Base-by-base conservation (phyloP, 2,113 vertebrate genomes). In the Mus spicilegus region DNA sequence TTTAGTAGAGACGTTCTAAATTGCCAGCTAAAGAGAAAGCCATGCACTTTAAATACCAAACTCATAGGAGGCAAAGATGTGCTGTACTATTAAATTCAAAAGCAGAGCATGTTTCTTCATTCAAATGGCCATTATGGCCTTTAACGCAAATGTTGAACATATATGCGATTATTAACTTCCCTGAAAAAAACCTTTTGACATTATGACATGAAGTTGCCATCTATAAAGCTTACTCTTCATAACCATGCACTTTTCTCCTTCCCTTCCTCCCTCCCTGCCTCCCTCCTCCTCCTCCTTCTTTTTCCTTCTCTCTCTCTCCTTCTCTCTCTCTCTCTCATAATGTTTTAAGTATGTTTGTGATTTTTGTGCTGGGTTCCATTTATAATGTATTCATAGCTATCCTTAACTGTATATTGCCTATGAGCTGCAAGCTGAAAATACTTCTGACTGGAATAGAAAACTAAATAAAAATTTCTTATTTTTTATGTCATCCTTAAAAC, bases 1-100 rank as follows among this genome's bases (percentile, higher is more conserved):
- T 91, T 93, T 81, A 96, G 73, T 70, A 46, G 36, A 61, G n/a
- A n/a, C 69, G 46, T 84, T 91, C 61, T 90, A 72, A 95, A 75
- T 13, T 65, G 20, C 95, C 80, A 85, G 5, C 26, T 85, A 54
- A 86, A 67, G 39, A 80, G 22, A 97, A 92, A 90, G 1, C 5
- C 3, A 17, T 70, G 3, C 4, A 46, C 56, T 69, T 75, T 87
- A 91, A 94, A 75, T 5, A 87, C 0, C 46, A 75, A 17, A 51
- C 14, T 7, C 12, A 75, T 17, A 3, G 11, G n/a, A 93, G 51
- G 8, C 20, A 80, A 95, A 94, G 30, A 49, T 58, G 1, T 9
- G 33, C 30, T 46, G 1, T 8, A 0, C 36, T 26, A 12, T 82
- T 36, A 86, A 94, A 36, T 67, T 93, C 63, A 39, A 90, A 90